Percentiles rank a stretch among this genome's conserved stretches.
phyloP scores from a whole-genome alignment of 1,140 invertebrate genomes.

The Solenopsis invicta region DNA sequence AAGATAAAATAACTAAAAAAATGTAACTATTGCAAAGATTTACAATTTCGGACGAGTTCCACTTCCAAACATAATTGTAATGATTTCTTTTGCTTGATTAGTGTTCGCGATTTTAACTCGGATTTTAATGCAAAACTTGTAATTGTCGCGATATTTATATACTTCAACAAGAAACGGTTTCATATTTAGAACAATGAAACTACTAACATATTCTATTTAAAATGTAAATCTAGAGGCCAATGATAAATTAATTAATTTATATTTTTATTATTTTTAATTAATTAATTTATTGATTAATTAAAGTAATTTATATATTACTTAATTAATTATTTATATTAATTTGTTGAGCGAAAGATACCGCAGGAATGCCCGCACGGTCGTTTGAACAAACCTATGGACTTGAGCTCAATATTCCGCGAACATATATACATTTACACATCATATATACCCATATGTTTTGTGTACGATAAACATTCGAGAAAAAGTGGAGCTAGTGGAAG shows the following conservation, averaged over 20 bases:
- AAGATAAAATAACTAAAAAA: background rate
- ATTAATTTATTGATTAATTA: no score
- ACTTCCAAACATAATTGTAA: background rate
- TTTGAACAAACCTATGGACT: background rate
- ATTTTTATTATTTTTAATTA: no score
- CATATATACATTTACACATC: background rate
- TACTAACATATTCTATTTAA: slow-evolving; percentile 10
- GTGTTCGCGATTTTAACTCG: slow-evolving; percentile 7
- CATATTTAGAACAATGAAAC: slow-evolving; percentile 23
- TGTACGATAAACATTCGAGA: background rate
- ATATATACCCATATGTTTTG: background rate
- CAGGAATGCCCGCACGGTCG: background rate
- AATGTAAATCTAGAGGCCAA: background rate
- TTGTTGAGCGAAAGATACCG: background rate
- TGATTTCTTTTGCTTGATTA: background rate
- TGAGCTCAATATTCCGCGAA: background rate
- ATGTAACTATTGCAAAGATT: slow-evolving; percentile 9
- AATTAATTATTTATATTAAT: background rate
- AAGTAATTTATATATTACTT: no score
- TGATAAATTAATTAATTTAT: background rate
- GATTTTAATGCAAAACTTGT: background rate
- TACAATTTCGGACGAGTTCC: background rate
- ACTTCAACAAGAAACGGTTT: slow-evolving; percentile 4
- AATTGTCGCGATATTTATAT: background rate
- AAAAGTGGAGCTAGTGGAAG: background rate